Base-by-base conservation (phyloP, 2,888 invertebrate species). In the Leptogaster cylindrica region DNA sequence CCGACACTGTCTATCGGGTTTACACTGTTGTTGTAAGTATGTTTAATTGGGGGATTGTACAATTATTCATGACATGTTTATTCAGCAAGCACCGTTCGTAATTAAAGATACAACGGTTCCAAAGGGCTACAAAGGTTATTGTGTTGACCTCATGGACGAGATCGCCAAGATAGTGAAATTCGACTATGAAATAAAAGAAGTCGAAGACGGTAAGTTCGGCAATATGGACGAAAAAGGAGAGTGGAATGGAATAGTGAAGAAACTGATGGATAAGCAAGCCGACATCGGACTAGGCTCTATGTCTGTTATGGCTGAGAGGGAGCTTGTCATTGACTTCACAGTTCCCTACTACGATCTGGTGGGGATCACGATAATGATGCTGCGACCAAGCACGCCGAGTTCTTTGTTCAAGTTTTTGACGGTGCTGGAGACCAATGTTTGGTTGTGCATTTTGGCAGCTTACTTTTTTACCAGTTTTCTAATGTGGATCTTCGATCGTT, bases 311-410 rank as follows among this genome's bases (percentile, higher is more conserved):
- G 97, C 97, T 0, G 97, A 97, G 74, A 83, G 98, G 33, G 97
- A 97, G 81, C 94, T 93, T 76, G 95, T 97, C 0, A 94, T 98
- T 1, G 98, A 98, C 81, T 98, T 97, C 78, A 98, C 98, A 0
- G 95, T 98, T 0, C 97, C 98, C 0, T 98, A 95, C 79, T 98
- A 98, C 80, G 98, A 99, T 82, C 85, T 97, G 72, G 97, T 98
- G 0, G 98, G 98, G 0, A 93, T 97, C 63, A 95, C 96, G 0
- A 97, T 99, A 72, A 85, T 98, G 78, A 97, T 97, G 95, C 91
- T 90, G 77, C 87, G 93, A 72, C 93, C 95, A 0, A 89, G 89
- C 73, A 89, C 92, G 0, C 90, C 92, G 23, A 95, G 97, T 4
- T 95, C 96, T 0, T 84, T 98, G 25, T 97, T 97, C 80, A 97